A percentile compares a stretch with the other conserved stretches of the same genome.
Evolutionary conservation across 2,113 vertebrate genomes (phyloP).

Genomic region (Oreamnos americanus): DNA sequence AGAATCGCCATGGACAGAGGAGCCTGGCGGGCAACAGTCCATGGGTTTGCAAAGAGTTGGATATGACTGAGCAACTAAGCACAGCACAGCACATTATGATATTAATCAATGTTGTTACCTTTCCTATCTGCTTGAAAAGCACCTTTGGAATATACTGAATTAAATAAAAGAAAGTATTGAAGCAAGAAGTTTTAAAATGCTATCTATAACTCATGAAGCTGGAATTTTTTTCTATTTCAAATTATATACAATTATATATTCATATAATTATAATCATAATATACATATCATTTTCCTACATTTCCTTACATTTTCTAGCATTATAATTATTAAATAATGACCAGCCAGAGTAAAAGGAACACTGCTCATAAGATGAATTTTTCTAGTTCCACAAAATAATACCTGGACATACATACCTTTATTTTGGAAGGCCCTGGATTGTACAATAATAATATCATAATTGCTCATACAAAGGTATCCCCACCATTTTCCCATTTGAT

Average conservation of each 20-base stretch:
- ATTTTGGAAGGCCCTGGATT: background rate
- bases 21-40: background rate
- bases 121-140: background rate
- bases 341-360: background rate
- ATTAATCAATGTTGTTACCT: background rate
- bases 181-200: background rate
- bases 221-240: background rate
- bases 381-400: background rate
- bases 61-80: background rate
- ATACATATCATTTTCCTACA: background rate
- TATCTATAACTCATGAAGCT: background rate
- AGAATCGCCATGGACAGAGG: background rate
- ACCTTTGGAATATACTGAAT: background rate
- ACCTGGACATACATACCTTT: background rate
- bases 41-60: background rate
- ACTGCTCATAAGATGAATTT: background rate
- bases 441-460: background rate
- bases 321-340: background rate
- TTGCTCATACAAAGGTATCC: background rate
- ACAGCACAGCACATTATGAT: background rate
- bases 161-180: background rate
- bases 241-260: background rate
- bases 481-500: background rate
- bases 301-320: background rate
- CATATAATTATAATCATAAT: background rate